Evolutionary conservation across 2,888 invertebrate genomes (phyloP), one percentile per base, ranked within the genome.

Genomic region (Hemistola chrysoprasaria): DNA sequence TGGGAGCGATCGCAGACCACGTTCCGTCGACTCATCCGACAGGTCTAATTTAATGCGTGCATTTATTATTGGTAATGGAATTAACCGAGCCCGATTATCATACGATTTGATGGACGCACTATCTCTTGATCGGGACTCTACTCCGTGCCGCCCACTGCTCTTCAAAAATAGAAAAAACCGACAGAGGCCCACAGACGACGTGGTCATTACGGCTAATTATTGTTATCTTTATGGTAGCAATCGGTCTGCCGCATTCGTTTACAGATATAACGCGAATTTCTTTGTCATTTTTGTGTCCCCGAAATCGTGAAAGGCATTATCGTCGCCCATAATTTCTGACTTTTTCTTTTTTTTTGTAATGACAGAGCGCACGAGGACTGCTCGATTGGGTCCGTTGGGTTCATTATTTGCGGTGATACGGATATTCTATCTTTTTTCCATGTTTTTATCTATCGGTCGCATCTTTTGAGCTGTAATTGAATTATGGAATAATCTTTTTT

Each of bases 1-100:
- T 83, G 79, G 81, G 70, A 78, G 76, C 75, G 78, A 76, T 78
- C 69, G 69, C 75, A 59, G 65, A 50, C 70, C 58, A 56, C 77
- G 74, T 81, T 78, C 79, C 77, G 82, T 70, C 84, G 82, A 85
- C 81, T 86, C 87, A 84, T 83, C 82, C 78, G 83, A 83, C 85
- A 78, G 83, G 78, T 81, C 79, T 83, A 84, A 86, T 82, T 85
- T 87, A 88, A 88, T 88, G 79, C 87, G 78, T 79, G 86, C 87
- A 86, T 88, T 88, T 88, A 87, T 86, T 85, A 88, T 85, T 85
- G 81, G 79, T 83, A 86, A 86, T 86, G 85, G 88, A 87, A 88
- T 87, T 87, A 88, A 87, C 87, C 66, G 79, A 70, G 76, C 63
- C 84, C 85, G 87, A 87, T 88, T 88, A 87, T 87, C 88, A 85